Base-by-base conservation (phyloP, 2,888 invertebrate species). In the Ommatoiulus sabulosus region DNA sequence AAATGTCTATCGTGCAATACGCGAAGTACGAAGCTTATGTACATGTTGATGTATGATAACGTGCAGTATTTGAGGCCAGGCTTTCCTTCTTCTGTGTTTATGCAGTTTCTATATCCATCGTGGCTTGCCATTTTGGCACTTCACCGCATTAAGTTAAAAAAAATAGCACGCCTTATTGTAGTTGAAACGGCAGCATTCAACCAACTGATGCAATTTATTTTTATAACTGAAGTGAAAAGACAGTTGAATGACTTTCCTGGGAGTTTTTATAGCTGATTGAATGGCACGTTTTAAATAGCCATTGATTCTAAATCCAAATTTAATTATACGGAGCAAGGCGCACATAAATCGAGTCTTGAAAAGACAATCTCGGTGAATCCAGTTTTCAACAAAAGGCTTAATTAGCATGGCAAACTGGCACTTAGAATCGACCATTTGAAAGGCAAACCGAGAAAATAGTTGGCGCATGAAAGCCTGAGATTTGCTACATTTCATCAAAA, bases 171-270 rank as follows among this genome's bases (percentile, higher is more conserved):
- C 10, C 24, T 72, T 72, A 72, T 24, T 72, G 72, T 24, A 72
- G 10, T 24, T 72, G 72, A 72, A 24, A 72, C 72, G 24, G 72
- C 72, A 72, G 7, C 24, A 72, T 72, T 72, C 72, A 72, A 24
- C 72, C 72, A 72, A 72, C 72, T 72, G 72, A 72, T 72, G 72
- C 72, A 72, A 72, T 72, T 72, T 72, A 72, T 72, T 72, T 72
- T 72, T 72, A 63, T 72, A 72, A 72, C 72, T 72, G 72, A 24
- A 72, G 72, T 72, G 72, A 72, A 72, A 72, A 24, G 72, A 72
- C 72, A 72, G 24, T 24, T 72, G 24, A 72, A 72, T 35, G 72
- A 20, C 72, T 24, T 72, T 24, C 24, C 8, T 72, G 72, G 24
- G 72, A 24, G 24, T 72, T 72, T 72, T 72, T 72, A 72, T 72